phyloP scores from a whole-genome alignment of 92 coral and sea anemone species.

The Palythoa grandis region DNA sequence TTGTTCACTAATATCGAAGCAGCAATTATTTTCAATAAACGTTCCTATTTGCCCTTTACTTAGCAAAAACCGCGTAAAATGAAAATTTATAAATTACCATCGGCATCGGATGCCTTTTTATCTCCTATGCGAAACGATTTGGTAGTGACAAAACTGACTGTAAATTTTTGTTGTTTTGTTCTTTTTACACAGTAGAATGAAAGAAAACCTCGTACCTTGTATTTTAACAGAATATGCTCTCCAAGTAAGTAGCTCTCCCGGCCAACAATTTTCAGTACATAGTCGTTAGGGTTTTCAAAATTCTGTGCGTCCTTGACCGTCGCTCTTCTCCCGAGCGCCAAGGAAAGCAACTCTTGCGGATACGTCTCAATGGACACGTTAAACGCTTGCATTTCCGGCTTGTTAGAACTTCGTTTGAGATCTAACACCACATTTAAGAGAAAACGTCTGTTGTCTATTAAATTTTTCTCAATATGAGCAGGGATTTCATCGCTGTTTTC shows the following conservation, averaged over 20 bases:
- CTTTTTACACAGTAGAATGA: no score
- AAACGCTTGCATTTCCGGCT: conserved; percentile 70
- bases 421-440: conserved; percentile 74
- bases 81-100: no score
- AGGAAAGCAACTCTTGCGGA: conserved; percentile 70
- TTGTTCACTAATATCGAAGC: no score
- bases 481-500: conserved; percentile 66
- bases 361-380: conserved; percentile 76
- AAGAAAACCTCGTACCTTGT: conserved; percentile 66
- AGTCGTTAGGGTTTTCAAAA: conserved; percentile 73
- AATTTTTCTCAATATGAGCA: conserved; percentile 64
- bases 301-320: conserved; percentile 73
- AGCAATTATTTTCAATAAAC: no score
- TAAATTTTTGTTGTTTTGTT: no score
- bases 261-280: conserved; percentile 88
- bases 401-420: conserved; percentile 72
- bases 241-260: conserved; percentile 87
- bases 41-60: no score
- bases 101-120: no score
- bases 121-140: no score
- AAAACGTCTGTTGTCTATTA: conserved; percentile 79
- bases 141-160: no score
- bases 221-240: conserved; percentile 72
- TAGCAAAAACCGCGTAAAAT: no score
- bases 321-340: conserved; percentile 72